Conservation (phyloP, 2,888 invertebrate species). For the Synanthedon vespiformis region DNA sequence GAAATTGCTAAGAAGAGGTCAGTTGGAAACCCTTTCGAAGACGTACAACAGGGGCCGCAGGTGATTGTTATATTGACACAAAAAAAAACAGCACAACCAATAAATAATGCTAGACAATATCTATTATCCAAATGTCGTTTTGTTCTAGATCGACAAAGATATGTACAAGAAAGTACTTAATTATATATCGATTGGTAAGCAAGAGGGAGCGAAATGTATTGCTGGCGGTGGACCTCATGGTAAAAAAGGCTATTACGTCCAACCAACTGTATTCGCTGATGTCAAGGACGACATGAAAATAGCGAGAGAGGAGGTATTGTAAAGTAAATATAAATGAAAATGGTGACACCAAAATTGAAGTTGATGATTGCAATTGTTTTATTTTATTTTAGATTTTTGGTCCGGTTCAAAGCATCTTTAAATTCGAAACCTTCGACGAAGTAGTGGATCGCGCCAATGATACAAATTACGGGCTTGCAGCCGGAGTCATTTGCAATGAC, state of each 20-base stretch:
- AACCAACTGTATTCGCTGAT: constrained; percentile 84
- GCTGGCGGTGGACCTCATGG: constrained; percentile 81
- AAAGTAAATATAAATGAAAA: constrained; percentile 3
- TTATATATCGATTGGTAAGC: constrained; percentile 81
- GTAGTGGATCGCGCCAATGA: constrained; percentile 87
- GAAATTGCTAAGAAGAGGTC: constrained; percentile 76
- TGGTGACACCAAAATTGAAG: too few species aligned
- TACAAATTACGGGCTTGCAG: constrained; percentile 85
- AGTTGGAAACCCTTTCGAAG: constrained; percentile 87
- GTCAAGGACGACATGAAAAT: constrained; percentile 84
- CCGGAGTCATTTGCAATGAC: constrained; percentile 87
- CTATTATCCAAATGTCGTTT: background rate
- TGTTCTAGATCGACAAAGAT: constrained; percentile 74
- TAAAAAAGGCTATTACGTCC: constrained; percentile 78
- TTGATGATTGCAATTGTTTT: too few species aligned
- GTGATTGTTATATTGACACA: constrained; percentile 38
- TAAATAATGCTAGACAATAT: background rate
- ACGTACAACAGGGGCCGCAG: constrained; percentile 87
- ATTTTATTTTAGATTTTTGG: constrained; percentile 81
- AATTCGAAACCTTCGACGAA: constrained; percentile 85
- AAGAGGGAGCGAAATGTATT: constrained; percentile 83
- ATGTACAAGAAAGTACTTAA: constrained; percentile 81
- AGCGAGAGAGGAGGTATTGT: constrained; percentile 78
- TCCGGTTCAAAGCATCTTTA: constrained; percentile 89
- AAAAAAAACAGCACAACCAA: background rate